phyloP scores from a whole-genome alignment of 2,888 invertebrate genomes.

The Heliconius cydno region DNA sequence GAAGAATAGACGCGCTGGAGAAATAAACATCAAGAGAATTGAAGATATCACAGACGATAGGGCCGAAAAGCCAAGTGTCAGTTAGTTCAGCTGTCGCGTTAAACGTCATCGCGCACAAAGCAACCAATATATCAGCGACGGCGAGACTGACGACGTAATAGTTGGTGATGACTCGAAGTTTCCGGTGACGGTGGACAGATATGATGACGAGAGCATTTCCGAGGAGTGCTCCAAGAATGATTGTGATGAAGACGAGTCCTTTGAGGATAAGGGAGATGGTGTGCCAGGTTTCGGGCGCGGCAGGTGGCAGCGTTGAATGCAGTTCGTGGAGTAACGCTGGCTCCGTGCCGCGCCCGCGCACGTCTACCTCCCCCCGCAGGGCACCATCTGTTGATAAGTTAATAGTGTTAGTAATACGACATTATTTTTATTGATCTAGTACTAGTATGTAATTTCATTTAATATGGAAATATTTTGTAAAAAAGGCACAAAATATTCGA shows the following conservation, averaged over 20 bases:
- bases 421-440: not conserved
- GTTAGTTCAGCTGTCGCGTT: conserved; percentile 94
- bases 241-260: conserved; percentile 91
- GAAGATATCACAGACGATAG: conserved; percentile 96
- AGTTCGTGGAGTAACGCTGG: conserved; percentile 75
- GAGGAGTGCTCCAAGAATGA: conserved; percentile 94
- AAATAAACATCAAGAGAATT: conserved; percentile 97
- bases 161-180: conserved; percentile 94
- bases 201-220: conserved; percentile 96
- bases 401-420: not conserved
- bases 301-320: conserved; percentile 78
- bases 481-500: no score
- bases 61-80: conserved; percentile 95
- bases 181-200: conserved; percentile 90
- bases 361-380: conserved; percentile 75
- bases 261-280: conserved; percentile 86
- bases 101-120: conserved; percentile 95
- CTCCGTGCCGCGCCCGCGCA: conserved; percentile 80
- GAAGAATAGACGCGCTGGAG: conserved; percentile 95
- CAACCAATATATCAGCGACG: conserved; percentile 96
- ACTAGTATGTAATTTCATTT: not conserved
- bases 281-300: conserved; percentile 77
- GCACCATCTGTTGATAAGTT: conserved; percentile 69
- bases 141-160: conserved; percentile 98
- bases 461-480: not conserved